Percentiles rank a stretch among this genome's conserved stretches.
Evolutionary conservation across 2,888 invertebrate species (phyloP).

Genomic region (Eupithecia tripunctaria): DNA sequence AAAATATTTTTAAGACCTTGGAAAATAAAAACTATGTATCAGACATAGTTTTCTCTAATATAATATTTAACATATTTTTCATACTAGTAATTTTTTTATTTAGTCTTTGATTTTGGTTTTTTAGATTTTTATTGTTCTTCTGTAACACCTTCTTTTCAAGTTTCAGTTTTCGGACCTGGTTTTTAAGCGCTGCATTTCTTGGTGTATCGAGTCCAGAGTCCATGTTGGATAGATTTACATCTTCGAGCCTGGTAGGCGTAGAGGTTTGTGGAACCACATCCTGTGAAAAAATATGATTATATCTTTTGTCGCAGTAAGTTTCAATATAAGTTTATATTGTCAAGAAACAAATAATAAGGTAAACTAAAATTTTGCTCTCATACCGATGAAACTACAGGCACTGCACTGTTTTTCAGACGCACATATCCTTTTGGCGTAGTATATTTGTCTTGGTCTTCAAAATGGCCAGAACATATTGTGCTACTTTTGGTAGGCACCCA

Average conservation of each 20-base stretch:
- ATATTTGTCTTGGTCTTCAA: too few relatives aligned
- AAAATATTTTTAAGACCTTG: too few relatives aligned
- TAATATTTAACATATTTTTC: background rate
- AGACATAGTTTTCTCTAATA: background rate
- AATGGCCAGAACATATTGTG: too few relatives aligned
- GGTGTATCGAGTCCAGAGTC: background rate
- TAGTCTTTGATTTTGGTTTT: background rate
- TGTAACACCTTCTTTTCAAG: background rate
- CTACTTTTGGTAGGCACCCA: too few relatives aligned
- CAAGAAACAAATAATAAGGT: too few relatives aligned
- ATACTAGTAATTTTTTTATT: background rate
- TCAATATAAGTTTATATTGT: too few relatives aligned
- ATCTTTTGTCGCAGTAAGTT: too few relatives aligned
- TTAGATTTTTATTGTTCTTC: background rate
- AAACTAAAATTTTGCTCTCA: too few relatives aligned
- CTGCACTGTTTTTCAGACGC: too few relatives aligned
- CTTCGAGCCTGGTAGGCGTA: background rate
- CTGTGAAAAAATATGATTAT: background rate
- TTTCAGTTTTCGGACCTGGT: background rate
- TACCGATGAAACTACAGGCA: too few relatives aligned
- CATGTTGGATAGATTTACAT: background rate
- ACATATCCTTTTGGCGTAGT: too few relatives aligned
- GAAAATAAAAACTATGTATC: too few relatives aligned
- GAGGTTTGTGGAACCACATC: background rate
- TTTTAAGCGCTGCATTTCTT: background rate